A percentile compares a stretch with the other conserved stretches of the same genome.
Conservation (phyloP, 2,797 vertebrate genomes). For the Dendrocincla fuliginosa region DNA sequence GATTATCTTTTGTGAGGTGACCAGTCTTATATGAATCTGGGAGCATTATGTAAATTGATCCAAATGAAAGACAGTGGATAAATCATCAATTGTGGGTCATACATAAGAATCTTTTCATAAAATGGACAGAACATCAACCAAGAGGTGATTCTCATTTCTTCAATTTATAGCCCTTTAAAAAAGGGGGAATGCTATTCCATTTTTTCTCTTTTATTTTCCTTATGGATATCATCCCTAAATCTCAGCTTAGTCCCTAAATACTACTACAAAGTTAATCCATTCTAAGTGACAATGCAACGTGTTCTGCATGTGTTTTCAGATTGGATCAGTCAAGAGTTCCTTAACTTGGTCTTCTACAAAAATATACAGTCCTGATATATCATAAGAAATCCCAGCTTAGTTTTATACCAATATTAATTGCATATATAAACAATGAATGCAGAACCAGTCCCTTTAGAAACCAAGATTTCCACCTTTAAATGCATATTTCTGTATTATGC, state of each 20-base stretch:
- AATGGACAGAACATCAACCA: not conserved
- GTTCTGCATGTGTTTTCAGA: not conserved
- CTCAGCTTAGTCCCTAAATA: not conserved
- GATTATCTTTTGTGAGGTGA: not conserved
- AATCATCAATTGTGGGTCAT: not conserved
- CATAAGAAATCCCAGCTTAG: not conserved
- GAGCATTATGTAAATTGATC: not conserved
- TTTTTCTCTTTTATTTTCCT: not conserved
- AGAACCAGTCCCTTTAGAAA: not conserved
- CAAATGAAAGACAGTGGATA: not conserved
- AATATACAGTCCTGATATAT: not conserved
- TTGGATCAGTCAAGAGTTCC: not conserved
- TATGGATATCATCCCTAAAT: not conserved
- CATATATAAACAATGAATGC: not conserved
- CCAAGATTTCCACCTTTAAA: not conserved
- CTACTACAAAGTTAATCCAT: not conserved
- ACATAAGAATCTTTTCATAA: not conserved
- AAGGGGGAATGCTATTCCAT: not conserved
- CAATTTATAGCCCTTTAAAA: not conserved
- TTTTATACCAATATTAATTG: not conserved
- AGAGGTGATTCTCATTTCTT: not conserved
- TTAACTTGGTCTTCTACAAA: not conserved
- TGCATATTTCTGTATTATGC: not conserved
- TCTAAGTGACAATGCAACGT: not conserved
- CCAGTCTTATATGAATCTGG: not conserved